These are phyloP conservation scores for Petrosia ficiformis DNA, from an alignment of 37 sponge, comb jelly and placozoan species.

Conservation along the genomic window DNA sequence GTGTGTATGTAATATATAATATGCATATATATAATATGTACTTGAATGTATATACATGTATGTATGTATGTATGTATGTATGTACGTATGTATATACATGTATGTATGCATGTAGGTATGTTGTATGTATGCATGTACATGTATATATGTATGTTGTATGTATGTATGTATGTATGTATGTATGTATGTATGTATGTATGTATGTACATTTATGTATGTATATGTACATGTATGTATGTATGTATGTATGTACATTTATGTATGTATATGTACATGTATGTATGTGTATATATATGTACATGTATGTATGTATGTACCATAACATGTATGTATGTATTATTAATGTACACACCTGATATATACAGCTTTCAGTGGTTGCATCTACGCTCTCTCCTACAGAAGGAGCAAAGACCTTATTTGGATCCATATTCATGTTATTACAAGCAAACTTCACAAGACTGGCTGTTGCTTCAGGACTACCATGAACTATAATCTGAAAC, in stretches of 20 bases:
- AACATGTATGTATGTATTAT: neutral
- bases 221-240: too few species aligned
- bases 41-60: neutral
- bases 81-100: too few species aligned
- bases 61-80: too few species aligned
- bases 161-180: neutral
- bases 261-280: too few species aligned
- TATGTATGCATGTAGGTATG: too few species aligned
- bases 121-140: neutral
- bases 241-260: too few species aligned
- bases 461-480: conserved; percentile 66
- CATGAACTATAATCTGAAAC: conserved; percentile 89
- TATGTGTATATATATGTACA: too few species aligned
- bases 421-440: conserved; percentile 49
- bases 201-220: too few species aligned
- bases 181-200: neutral
- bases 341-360: conserved; percentile 73
- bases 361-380: conserved; percentile 86
- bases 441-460: conserved; percentile 76
- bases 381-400: conserved; percentile 87
- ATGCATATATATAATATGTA: neutral
- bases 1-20: neutral
- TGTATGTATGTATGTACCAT: too few species aligned
- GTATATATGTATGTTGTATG: neutral
- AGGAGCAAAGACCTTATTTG: conserved; percentile 85